phyloP scores from a whole-genome alignment of 2,888 invertebrate genomes.

The Xylota sylvarum region DNA sequence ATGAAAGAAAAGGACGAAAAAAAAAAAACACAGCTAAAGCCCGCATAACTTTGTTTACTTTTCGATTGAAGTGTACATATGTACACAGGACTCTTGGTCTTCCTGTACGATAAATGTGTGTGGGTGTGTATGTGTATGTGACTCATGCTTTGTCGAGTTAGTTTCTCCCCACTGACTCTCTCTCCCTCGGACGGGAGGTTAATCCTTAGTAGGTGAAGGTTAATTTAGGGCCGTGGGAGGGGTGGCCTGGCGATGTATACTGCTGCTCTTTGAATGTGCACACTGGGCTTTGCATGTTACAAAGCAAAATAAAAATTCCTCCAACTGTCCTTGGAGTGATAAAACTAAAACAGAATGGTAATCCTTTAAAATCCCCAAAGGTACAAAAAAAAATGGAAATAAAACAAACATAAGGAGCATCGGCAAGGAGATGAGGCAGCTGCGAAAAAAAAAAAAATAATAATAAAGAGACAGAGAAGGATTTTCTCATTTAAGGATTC shows the following conservation, averaged over 20 bases:
- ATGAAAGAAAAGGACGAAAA: not conserved
- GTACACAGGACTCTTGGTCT: constrained; percentile 9
- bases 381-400: constrained; percentile 43
- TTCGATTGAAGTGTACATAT: constrained; percentile 47
- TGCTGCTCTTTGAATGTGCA: constrained; percentile 24
- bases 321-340: constrained; percentile 63
- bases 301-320: constrained; percentile 49
- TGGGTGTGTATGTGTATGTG: not conserved
- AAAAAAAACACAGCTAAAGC: constrained; percentile 4
- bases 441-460: not conserved
- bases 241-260: not conserved
- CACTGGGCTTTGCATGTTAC: constrained; percentile 51
- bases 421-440: not conserved
- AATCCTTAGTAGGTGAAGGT: constrained; percentile 72
- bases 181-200: not conserved
- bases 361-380: constrained; percentile 72
- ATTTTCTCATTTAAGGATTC: constrained; percentile 70
- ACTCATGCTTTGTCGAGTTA: constrained; percentile 30
- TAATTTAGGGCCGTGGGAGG: constrained; percentile 49
- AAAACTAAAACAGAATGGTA: constrained; percentile 61
- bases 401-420: constrained; percentile 47
- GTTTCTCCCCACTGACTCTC: constrained; percentile 3
- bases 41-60: constrained; percentile 56
- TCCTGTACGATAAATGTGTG: not conserved
- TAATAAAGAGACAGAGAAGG: constrained; percentile 6